Evolutionary conservation across 2,888 invertebrate species (phyloP).

Genomic region (Anorthoa munda): DNA sequence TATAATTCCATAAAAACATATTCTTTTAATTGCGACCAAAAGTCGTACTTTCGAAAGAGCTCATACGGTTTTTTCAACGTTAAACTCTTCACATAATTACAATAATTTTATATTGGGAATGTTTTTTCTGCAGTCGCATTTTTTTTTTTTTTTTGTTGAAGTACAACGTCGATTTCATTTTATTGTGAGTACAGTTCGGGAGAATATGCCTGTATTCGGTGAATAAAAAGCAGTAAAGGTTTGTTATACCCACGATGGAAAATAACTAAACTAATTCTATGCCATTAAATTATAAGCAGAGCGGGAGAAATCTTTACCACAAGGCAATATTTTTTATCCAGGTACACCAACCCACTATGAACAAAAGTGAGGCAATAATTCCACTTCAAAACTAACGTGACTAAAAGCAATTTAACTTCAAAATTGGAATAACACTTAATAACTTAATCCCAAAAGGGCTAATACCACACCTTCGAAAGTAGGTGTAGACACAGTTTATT

Average conservation of each 20-base stretch:
- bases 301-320: background rate
- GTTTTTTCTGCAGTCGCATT: no score
- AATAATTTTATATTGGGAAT: no score
- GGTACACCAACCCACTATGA: background rate
- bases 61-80: no score
- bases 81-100: no score
- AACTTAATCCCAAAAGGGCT: conserved; percentile 23
- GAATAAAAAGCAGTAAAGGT: no score
- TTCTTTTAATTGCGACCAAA: background rate
- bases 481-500: conserved; percentile 21
- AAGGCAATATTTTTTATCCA: background rate
- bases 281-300: background rate
- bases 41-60: no score
- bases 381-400: conserved; percentile 21
- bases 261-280: no score
- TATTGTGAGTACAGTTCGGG: no score
- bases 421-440: conserved; percentile 22
- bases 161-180: no score
- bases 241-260: no score
- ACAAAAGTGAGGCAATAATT: background rate
- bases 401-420: conserved; percentile 19
- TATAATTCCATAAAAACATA: background rate
- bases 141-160: no score
- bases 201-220: no score
- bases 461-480: conserved; percentile 33